Percentiles rank a stretch among this genome's conserved stretches.
These are phyloP conservation scores for Iguana delicatissima DNA, from an alignment of 2,797 vertebrate genomes.

Conservation along the genomic window DNA sequence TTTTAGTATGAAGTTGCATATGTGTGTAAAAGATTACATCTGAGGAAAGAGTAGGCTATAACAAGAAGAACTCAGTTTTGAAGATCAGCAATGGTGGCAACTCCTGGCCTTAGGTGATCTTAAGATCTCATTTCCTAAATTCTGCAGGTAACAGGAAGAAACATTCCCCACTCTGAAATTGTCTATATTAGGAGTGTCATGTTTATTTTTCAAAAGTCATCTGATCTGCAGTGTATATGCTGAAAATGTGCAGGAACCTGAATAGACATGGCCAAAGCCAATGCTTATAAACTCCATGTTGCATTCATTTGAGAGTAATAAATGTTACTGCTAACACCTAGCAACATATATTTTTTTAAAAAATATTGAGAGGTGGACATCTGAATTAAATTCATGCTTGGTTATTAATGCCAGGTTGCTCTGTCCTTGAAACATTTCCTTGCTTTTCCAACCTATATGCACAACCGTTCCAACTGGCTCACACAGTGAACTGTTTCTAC, in stretches of 20 bases:
- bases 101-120: background rate
- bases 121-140: background rate
- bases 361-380: background rate
- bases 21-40: background rate
- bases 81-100: background rate
- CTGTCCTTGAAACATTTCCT: background rate
- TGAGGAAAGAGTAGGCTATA: background rate
- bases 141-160: background rate
- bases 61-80: background rate
- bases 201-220: background rate
- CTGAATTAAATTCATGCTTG: slow-evolving; percentile 2
- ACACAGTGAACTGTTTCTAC: background rate
- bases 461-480: background rate
- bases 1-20: background rate
- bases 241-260: background rate
- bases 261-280: background rate
- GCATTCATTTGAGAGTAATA: background rate
- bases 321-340: background rate
- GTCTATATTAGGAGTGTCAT: background rate
- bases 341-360: background rate
- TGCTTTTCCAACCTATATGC: background rate
- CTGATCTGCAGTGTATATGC: background rate
- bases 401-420: background rate
- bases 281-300: background rate
- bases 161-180: background rate